These are phyloP conservation scores for Bujurquina vittata DNA, from an alignment of 2,113 vertebrate genomes.

Conservation along the genomic window DNA sequence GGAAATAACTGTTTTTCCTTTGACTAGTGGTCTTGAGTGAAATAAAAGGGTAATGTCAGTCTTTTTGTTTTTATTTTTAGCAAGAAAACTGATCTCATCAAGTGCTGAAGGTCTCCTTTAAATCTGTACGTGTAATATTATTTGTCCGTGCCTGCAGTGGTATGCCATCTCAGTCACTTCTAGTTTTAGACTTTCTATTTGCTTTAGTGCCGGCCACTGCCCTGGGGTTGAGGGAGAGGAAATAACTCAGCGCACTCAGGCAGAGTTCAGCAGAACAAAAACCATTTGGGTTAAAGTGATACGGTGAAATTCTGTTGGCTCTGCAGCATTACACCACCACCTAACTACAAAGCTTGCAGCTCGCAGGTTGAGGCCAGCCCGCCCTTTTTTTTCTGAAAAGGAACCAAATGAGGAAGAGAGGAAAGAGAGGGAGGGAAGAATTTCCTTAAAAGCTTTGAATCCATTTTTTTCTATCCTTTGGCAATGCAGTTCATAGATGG, in stretches of 20 bases:
- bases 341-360: constrained; percentile 27
- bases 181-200: constrained; percentile 48
- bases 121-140: constrained; percentile 16
- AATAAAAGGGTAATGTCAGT: neutral
- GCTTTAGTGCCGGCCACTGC: constrained; percentile 43
- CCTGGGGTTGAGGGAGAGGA: constrained; percentile 45
- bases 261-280: constrained; percentile 62
- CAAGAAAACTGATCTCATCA: neutral
- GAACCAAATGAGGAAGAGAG: constrained; percentile 21
- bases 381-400: constrained; percentile 19
- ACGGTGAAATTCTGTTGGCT: constrained; percentile 39
- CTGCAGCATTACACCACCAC: constrained; percentile 29
- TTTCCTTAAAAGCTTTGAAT: constrained; percentile 58
- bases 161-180: constrained; percentile 36
- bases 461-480: constrained; percentile 18
- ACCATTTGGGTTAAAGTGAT: constrained; percentile 51
- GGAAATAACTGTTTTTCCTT: too few species aligned
- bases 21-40: too few species aligned
- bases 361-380: constrained; percentile 9
- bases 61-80: neutral
- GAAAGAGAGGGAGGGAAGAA: neutral
- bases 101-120: neutral
- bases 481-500: constrained; percentile 47
- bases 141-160: constrained; percentile 1
- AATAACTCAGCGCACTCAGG: constrained; percentile 35